Percentiles rank a stretch among this genome's conserved stretches.
These are phyloP conservation scores for Arvicanthis niloticus DNA, from an alignment of 2,113 vertebrate genomes.

Conservation along the genomic window DNA sequence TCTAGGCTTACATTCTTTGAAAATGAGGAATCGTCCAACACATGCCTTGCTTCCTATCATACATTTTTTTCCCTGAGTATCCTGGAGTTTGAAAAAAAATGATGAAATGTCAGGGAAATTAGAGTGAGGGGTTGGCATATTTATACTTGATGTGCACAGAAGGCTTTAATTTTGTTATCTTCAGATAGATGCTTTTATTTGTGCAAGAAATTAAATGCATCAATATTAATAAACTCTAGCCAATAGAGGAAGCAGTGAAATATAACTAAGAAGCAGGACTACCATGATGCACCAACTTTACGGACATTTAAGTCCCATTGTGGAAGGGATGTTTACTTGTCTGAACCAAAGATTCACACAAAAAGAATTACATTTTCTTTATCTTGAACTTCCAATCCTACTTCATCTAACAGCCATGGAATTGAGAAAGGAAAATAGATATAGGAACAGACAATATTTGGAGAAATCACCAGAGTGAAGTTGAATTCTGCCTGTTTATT, in stretches of 20 bases:
- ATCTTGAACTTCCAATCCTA: slow-evolving; percentile 55
- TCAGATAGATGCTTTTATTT: slow-evolving; percentile 47
- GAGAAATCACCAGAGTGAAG: slow-evolving; percentile 54
- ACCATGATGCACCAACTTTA: background rate
- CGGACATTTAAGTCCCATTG: slow-evolving; percentile 42
- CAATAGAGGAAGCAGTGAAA: slow-evolving; percentile 54
- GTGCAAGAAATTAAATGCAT: slow-evolving; percentile 59
- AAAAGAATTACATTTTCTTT: slow-evolving; percentile 75
- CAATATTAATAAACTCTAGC: slow-evolving; percentile 59
- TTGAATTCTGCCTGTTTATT: slow-evolving; percentile 60
- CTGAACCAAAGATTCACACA: slow-evolving; percentile 8
- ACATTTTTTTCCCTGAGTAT: background rate
- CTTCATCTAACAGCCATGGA: slow-evolving; percentile 71
- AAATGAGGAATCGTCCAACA: background rate
- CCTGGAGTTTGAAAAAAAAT: slow-evolving; percentile 28
- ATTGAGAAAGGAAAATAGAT: slow-evolving; percentile 55
- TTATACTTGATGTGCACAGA: background rate
- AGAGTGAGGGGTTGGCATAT: background rate
- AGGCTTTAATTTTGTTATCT: slow-evolving; percentile 52
- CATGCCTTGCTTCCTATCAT: background rate
- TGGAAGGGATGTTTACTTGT: slow-evolving; percentile 41
- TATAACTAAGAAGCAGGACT: background rate
- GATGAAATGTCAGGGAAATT: background rate
- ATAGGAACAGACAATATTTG: slow-evolving; percentile 45
- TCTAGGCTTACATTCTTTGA: background rate